Evolutionary conservation across 1,140 invertebrate species (phyloP).

Genomic region (Arion vulgaris): DNA sequence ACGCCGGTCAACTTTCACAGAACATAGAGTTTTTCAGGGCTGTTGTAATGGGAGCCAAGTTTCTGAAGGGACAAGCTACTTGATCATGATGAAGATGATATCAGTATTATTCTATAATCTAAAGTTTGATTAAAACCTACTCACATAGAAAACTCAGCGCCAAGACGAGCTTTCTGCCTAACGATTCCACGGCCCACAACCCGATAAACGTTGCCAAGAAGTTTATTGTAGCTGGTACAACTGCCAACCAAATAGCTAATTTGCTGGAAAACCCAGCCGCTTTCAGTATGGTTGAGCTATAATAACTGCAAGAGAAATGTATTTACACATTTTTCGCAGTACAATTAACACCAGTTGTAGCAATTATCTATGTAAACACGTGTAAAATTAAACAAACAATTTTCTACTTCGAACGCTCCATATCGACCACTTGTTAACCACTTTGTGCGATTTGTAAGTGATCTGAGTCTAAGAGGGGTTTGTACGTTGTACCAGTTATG

Average conservation of each 20-base stretch:
- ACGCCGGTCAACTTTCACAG: too few relatives aligned
- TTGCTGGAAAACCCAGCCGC: slow-evolving; percentile 76
- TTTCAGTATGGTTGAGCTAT: slow-evolving; percentile 78
- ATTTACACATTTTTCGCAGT: background rate
- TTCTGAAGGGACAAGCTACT: too few relatives aligned
- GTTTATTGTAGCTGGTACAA: slow-evolving; percentile 75
- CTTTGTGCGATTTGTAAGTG: too few relatives aligned
- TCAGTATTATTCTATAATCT: too few relatives aligned
- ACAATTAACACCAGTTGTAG: background rate
- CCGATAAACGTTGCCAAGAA: slow-evolving; percentile 78
- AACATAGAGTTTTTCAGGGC: too few relatives aligned
- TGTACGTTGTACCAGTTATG: too few relatives aligned
- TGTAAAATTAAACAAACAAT: background rate
- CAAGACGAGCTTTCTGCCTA: slow-evolving; percentile 75
- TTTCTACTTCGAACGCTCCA: too few relatives aligned
- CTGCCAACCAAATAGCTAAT: slow-evolving; percentile 78
- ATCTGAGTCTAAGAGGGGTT: too few relatives aligned
- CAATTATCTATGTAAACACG: background rate
- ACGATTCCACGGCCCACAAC: slow-evolving; percentile 76
- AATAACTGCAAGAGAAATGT: slow-evolving; percentile 73
- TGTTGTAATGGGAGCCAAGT: too few relatives aligned
- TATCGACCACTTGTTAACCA: too few relatives aligned
- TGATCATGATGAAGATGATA: too few relatives aligned
- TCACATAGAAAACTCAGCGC: slow-evolving; percentile 72
- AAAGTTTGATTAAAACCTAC: too few relatives aligned